Percentiles rank a stretch among this genome's conserved stretches.
These are phyloP conservation scores for Rhabdophis nuchalis DNA, from an alignment of 2,797 vertebrate species.

Conservation along the genomic window DNA sequence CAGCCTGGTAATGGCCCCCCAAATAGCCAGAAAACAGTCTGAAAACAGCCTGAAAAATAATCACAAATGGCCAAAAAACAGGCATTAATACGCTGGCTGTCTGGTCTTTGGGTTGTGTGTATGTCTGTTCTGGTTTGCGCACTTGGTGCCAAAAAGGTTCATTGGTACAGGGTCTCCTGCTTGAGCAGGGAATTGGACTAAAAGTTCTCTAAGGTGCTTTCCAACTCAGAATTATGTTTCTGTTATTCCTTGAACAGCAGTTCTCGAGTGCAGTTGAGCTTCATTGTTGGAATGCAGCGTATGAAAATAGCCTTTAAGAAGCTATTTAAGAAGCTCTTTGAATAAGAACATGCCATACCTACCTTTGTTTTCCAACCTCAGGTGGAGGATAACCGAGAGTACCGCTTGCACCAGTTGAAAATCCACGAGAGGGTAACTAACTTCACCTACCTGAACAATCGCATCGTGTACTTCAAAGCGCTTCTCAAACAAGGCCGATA, in stretches of 20 bases:
- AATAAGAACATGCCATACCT: background rate
- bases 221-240: background rate
- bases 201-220: background rate
- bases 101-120: no score
- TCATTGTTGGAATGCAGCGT: background rate
- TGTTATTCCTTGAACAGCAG: background rate
- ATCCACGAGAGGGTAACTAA: slow-evolving; percentile 76
- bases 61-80: no score
- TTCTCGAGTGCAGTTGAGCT: background rate
- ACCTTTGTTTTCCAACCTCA: slow-evolving; percentile 46
- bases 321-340: background rate
- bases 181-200: background rate
- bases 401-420: slow-evolving; percentile 82
- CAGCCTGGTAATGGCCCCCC: no score
- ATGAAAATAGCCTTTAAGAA: background rate
- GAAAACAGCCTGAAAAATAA: no score
- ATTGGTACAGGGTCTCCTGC: background rate
- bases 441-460: slow-evolving; percentile 82
- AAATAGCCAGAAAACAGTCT: no score
- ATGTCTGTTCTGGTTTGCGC: no score
- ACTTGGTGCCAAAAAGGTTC: no score
- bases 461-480: slow-evolving; percentile 81
- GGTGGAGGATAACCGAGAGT: slow-evolving; percentile 92
- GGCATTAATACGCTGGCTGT: no score
- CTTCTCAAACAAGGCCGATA: slow-evolving; percentile 81